A percentile compares a stretch with the other conserved stretches of the same genome.
phyloP scores from a whole-genome alignment of 2,113 vertebrate species.

The Plotosus lineatus region DNA sequence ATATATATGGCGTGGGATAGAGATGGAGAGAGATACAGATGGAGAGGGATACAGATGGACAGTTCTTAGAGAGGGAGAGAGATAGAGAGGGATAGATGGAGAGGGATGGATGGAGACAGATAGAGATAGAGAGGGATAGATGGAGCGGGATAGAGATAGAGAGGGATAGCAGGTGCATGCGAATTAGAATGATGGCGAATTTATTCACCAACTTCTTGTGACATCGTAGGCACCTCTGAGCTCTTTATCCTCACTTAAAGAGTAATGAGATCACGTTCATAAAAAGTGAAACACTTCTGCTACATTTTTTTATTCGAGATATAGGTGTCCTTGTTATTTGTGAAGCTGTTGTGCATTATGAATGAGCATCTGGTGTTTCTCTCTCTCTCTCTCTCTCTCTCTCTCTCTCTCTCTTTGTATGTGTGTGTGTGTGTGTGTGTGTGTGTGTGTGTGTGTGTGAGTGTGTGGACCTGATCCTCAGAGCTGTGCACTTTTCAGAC shows the following conservation, averaged over 20 bases:
- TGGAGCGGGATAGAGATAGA: background rate
- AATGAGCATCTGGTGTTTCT: slow-evolving; percentile 15
- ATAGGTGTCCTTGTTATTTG: slow-evolving; percentile 34
- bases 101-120: background rate
- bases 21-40: background rate
- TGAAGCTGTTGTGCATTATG: slow-evolving; percentile 43
- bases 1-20: too few species aligned
- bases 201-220: background rate
- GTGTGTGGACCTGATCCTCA: background rate
- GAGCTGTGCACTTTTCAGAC: slow-evolving; percentile 43
- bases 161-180: background rate
- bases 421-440: slow-evolving; percentile 1
- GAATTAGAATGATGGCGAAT: background rate
- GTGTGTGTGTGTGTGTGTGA: slow-evolving; percentile 16
- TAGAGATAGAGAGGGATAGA: background rate
- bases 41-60: too few species aligned
- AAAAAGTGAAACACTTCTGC: background rate
- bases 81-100: too few species aligned
- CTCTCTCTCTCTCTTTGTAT: background rate
- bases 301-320: slow-evolving; percentile 5
- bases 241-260: background rate
- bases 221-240: background rate
- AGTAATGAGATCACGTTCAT: background rate
- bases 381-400: slow-evolving; percentile 21
- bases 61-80: background rate